Evolutionary conservation across 2,888 invertebrate genomes (phyloP).

Genomic region (Hirtodrosophila confusa): DNA sequence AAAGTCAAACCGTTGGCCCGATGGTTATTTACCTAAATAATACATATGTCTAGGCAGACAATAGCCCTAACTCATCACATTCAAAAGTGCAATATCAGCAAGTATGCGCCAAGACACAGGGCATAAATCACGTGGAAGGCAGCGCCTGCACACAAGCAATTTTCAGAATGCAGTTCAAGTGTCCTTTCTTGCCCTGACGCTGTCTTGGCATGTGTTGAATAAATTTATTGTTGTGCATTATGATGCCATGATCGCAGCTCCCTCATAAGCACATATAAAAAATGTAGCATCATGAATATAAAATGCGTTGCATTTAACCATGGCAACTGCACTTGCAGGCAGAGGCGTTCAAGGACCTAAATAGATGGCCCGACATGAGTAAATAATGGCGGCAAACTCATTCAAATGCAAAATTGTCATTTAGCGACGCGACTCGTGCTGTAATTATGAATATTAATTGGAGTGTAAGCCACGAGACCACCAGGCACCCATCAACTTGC

Average conservation of each 20-base stretch:
- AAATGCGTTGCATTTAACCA: slow-evolving; percentile 68
- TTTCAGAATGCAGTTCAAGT: slow-evolving; percentile 43
- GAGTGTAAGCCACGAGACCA: slow-evolving; percentile 27
- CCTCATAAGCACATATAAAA: slow-evolving; percentile 42
- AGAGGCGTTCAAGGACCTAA: slow-evolving; percentile 3
- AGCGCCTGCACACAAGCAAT: slow-evolving; percentile 24
- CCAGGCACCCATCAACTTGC: slow-evolving; percentile 4
- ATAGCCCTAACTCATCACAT: slow-evolving; percentile 28
- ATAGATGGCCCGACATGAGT: slow-evolving; percentile 40
- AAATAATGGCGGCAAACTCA: slow-evolving; percentile 45
- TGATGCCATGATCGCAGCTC: slow-evolving; percentile 51
- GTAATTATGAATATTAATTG: slow-evolving; percentile 77
- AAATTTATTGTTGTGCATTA: slow-evolving; percentile 79
- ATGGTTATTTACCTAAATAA: slow-evolving; percentile 35
- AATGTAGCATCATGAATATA: slow-evolving; percentile 72
- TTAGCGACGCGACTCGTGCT: slow-evolving; percentile 24
- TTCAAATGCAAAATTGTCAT: slow-evolving; percentile 42
- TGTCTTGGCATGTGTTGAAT: slow-evolving; percentile 70
- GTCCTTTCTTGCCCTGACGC: slow-evolving; percentile 31
- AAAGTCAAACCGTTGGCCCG: slow-evolving; percentile 28
- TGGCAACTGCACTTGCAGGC: slow-evolving; percentile 17
- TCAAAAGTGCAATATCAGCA: slow-evolving; percentile 68
- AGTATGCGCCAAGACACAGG: slow-evolving; percentile 51
- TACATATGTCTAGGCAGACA: slow-evolving; percentile 7
- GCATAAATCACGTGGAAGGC: slow-evolving; percentile 65